Evolutionary conservation across 2,797 vertebrate genomes (phyloP).

Genomic region (Platyrinchus mystaceus): DNA sequence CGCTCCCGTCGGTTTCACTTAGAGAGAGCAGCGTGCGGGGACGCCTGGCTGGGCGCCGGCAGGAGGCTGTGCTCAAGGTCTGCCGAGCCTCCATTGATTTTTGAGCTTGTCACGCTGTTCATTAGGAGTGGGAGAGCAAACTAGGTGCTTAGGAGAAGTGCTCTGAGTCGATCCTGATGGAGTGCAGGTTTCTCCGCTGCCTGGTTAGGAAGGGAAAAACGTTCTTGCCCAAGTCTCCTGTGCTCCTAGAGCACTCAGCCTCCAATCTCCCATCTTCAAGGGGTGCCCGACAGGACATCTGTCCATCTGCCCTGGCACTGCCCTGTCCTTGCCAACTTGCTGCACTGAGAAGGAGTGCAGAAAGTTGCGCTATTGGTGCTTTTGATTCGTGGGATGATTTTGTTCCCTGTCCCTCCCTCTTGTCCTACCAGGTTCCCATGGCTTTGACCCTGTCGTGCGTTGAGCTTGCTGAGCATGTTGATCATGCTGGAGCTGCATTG

Average conservation of each 20-base stretch:
- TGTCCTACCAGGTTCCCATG: not conserved
- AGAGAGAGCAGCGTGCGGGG: conserved; percentile 18
- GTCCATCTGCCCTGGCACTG: not conserved
- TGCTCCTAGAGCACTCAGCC: fast-evolving
- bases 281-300: not conserved
- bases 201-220: not conserved
- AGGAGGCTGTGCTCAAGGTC: not conserved
- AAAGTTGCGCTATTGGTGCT: not conserved
- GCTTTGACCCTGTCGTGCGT: fast-evolving
- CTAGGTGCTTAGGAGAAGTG: not conserved
- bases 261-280: not conserved
- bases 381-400: not conserved
- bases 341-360: not conserved
- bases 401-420: not conserved
- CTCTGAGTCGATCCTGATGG: not conserved
- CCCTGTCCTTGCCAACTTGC: not conserved
- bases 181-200: not conserved
- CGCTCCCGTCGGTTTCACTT: conserved; percentile 59
- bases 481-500: not conserved
- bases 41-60: not conserved
- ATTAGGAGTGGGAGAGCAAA: conserved; percentile 7
- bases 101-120: conserved; percentile 17
- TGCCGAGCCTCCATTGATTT: conserved; percentile 34
- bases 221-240: not conserved
- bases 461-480: not conserved